Evolutionary conservation across 2,113 vertebrate genomes (phyloP).

Genomic region (Gambusia affinis): DNA sequence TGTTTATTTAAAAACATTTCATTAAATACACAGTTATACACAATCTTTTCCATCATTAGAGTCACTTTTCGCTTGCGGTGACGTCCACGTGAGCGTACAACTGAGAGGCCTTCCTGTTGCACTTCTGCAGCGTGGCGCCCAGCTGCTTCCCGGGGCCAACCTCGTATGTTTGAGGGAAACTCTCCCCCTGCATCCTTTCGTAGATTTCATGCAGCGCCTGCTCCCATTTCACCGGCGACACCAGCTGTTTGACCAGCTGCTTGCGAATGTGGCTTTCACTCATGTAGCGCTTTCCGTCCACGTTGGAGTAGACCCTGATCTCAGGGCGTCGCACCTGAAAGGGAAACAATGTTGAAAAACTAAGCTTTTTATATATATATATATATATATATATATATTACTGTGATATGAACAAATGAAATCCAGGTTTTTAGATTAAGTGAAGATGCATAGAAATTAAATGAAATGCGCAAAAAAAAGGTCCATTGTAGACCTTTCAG

Average conservation of each 20-base stretch:
- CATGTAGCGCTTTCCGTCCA: constrained; percentile 85
- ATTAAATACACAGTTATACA: constrained; percentile 24
- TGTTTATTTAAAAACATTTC: constrained; percentile 15
- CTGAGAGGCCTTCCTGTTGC: constrained; percentile 90
- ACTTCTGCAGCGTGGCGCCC: constrained; percentile 84
- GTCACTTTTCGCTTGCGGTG: constrained; percentile 30
- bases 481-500: no score
- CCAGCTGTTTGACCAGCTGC: constrained; percentile 87
- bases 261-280: constrained; percentile 78
- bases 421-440: no score
- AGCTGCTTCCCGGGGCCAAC: constrained; percentile 91
- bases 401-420: no score
- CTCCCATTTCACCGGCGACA: constrained; percentile 93
- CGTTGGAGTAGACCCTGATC: constrained; percentile 89
- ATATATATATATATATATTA: no score
- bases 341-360: background rate
- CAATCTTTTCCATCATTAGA: background rate
- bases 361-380: no score
- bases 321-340: constrained; percentile 81
- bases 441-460: no score
- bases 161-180: constrained; percentile 89
- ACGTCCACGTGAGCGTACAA: constrained; percentile 82
- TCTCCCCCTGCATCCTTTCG: constrained; percentile 80
- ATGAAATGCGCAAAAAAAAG: no score
- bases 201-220: constrained; percentile 93